phyloP scores from a whole-genome alignment of 2,797 vertebrate species.

The Adelosebastes latens region DNA sequence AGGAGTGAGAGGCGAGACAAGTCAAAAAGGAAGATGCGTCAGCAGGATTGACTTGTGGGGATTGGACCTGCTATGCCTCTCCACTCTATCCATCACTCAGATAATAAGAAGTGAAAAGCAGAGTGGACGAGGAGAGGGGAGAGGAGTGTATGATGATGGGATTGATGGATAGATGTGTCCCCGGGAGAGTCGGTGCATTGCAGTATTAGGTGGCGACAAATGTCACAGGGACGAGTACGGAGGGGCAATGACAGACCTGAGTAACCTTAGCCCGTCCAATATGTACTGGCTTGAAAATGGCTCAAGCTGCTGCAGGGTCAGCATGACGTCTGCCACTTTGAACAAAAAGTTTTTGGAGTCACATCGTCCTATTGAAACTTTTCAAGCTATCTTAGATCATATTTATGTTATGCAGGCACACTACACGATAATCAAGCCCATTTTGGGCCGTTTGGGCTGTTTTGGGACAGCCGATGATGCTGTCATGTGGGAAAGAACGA shows the following conservation, averaged over 20 bases:
- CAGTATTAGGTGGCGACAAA: conserved; percentile 47
- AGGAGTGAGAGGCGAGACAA: conserved; percentile 47
- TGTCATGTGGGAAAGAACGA: too few relatives aligned
- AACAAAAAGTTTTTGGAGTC: neutral
- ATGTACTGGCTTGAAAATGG: conserved; percentile 23
- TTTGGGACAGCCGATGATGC: too few relatives aligned
- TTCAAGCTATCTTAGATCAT: neutral
- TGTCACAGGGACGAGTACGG: conserved; percentile 40
- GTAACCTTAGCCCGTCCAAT: conserved; percentile 37
- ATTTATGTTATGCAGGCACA: neutral
- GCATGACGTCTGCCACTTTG: conserved; percentile 6
- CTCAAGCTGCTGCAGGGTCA: conserved; percentile 24
- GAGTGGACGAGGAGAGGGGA: conserved; percentile 48
- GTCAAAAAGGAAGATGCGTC: conserved; percentile 63
- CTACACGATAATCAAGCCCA: too few relatives aligned
- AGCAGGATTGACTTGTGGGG: conserved; percentile 72
- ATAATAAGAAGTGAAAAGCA: conserved; percentile 74
- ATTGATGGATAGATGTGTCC: conserved; percentile 68
- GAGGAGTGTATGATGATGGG: conserved; percentile 59
- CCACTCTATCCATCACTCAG: conserved; percentile 74
- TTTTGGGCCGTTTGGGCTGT: too few relatives aligned
- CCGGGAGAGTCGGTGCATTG: conserved; percentile 50
- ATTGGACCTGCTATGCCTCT: conserved; percentile 60
- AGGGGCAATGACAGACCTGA: conserved; percentile 32
- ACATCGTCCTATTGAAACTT: neutral